Evolutionary conservation across 2,888 invertebrate species (phyloP).

Genomic region (Orthonevra nobilis): DNA sequence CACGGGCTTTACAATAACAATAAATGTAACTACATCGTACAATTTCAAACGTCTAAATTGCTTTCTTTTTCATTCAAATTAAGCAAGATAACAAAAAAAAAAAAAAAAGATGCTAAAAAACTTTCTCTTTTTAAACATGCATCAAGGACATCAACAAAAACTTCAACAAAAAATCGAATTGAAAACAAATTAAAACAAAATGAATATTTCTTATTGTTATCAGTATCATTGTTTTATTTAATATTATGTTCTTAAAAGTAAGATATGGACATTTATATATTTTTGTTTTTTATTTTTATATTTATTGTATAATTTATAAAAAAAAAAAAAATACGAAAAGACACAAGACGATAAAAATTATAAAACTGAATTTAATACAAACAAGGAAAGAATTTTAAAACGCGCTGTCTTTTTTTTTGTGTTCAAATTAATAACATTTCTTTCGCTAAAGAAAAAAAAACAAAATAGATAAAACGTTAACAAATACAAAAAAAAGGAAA

Average conservation of each 20-base stretch:
- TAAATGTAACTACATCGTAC: too few species aligned
- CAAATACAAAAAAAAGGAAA: constrained; percentile 19
- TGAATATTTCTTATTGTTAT: constrained; percentile 60
- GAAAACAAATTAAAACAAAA: constrained; percentile 43
- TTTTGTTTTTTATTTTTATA: constrained; percentile 14
- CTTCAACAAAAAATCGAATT: too few species aligned
- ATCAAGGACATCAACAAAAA: too few species aligned
- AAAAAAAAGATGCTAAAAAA: too few species aligned
- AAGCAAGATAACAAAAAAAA: not conserved
- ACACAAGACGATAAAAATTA: constrained; percentile 24
- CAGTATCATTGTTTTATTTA: constrained; percentile 69
- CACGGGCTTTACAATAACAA: too few species aligned
- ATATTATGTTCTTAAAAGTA: constrained; percentile 65
- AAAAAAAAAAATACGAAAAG: constrained; percentile 27
- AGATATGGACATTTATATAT: constrained; percentile 63
- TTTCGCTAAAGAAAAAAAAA: constrained; percentile 26
- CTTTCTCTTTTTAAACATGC: too few species aligned
- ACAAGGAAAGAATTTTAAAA: too few species aligned
- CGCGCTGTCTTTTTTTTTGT: constrained; percentile 62
- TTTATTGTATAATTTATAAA: constrained; percentile 16
- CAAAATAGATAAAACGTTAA: not conserved
- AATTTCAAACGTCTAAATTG: too few species aligned
- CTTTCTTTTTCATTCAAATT: too few species aligned
- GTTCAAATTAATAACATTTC: constrained; percentile 46
- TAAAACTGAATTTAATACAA: constrained; percentile 13